Percentiles rank a stretch among this genome's conserved stretches.
Evolutionary conservation across 1,140 invertebrate genomes (phyloP).

Genomic region (Rhyacophila brunnea): DNA sequence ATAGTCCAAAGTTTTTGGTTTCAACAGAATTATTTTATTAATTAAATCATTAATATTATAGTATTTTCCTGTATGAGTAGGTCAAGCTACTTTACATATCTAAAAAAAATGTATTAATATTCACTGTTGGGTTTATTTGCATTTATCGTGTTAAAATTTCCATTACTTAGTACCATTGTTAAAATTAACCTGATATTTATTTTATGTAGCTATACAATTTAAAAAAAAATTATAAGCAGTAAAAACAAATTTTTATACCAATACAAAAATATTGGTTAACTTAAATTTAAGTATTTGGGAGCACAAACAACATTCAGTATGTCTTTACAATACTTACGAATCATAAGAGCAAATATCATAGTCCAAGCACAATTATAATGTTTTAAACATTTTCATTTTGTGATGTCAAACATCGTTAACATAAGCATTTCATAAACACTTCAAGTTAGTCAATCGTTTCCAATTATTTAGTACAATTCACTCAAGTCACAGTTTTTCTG

Average conservation of each 20-base stretch:
- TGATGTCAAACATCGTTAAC: constrained; percentile 1
- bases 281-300: not conserved
- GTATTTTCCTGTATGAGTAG: too few relatives aligned
- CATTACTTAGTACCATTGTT: too few relatives aligned
- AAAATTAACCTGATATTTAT: too few relatives aligned
- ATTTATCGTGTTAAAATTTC: too few relatives aligned
- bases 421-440: not conserved
- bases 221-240: not conserved
- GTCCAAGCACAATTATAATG: constrained; percentile 3
- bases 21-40: too few relatives aligned
- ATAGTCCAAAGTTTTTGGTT: too few relatives aligned
- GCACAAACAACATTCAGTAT: constrained; percentile 1
- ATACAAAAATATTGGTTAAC: not conserved
- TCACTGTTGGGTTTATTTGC: too few relatives aligned
- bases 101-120: too few relatives aligned
- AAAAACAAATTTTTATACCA: too few relatives aligned
- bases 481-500: constrained; percentile 47
- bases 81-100: too few relatives aligned
- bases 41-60: too few relatives aligned
- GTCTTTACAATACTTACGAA: constrained; percentile 1
- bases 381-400: constrained; percentile 10
- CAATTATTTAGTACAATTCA: constrained; percentile 45
- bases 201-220: not conserved
- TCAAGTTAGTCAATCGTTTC: constrained; percentile 32
- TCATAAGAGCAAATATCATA: not conserved